These are phyloP conservation scores for Epizoanthus ramosus DNA, from an alignment of 92 coral and sea anemone genomes.

Conservation along the genomic window DNA sequence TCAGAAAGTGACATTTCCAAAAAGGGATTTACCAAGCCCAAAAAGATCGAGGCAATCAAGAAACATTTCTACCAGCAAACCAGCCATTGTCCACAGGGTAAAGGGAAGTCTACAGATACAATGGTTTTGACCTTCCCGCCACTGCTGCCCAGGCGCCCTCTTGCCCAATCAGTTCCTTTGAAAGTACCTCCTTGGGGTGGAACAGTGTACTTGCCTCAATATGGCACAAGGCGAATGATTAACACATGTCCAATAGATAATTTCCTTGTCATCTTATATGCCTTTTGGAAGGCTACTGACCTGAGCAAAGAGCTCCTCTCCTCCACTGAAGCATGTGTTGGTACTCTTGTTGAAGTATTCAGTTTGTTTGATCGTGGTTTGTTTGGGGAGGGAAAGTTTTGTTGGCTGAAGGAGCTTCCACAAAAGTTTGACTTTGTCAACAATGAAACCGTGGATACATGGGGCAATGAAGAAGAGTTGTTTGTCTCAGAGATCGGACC, in stretches of 20 bases:
- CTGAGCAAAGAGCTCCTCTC: constrained; percentile 7
- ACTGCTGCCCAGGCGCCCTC: too few relatives aligned
- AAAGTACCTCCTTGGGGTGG: constrained; percentile 28
- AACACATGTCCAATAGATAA: constrained; percentile 54
- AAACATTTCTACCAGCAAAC: constrained; percentile 37
- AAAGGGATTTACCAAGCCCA: constrained; percentile 50
- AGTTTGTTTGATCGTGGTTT: constrained; percentile 22
- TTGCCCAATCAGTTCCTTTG: background rate
- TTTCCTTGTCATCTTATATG: constrained; percentile 54
- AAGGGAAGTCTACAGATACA: too few relatives aligned
- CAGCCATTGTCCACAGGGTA: too few relatives aligned
- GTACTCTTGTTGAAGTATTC: constrained; percentile 23
- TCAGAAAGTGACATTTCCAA: constrained; percentile 46
- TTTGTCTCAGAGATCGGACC: constrained; percentile 26
- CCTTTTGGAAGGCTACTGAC: constrained; percentile 16
- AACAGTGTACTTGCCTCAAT: background rate
- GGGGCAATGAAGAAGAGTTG: constrained; percentile 42
- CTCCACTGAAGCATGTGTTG: constrained; percentile 41
- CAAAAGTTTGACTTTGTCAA: constrained; percentile 3
- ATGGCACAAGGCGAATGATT: background rate
- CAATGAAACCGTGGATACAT: constrained; percentile 9
- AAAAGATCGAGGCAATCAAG: constrained; percentile 31
- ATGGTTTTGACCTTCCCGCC: background rate
- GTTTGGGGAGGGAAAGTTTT: constrained; percentile 33
- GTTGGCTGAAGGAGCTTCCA: constrained; percentile 20